Base-by-base conservation (phyloP, 1,140 invertebrate genomes). In the Pemphigus obesinymphae region DNA sequence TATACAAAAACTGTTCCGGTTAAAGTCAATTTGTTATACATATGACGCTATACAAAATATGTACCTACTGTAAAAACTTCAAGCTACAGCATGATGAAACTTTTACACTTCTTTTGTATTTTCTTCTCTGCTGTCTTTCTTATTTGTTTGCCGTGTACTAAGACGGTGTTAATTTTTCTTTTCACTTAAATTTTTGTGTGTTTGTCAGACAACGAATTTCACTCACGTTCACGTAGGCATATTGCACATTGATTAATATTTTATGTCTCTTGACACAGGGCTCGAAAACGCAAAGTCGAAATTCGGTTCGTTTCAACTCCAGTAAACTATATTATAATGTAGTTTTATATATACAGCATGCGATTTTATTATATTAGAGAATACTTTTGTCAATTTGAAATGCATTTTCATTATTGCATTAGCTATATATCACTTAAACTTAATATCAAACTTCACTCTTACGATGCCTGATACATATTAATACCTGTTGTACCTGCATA, bases 251-350 rank as follows among this genome's bases (percentile, higher is more conserved):
- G 8, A 80, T 80, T 63, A 80, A 63, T 80, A 81, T 43, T 58
- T 26, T 84, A 68, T 84, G 63, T 84, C 20, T 61, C 34, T 61
- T 37, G 40, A 82, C 37, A 29, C 84, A 86, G 85, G 85, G 85
- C 76, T 84, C 85, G 68, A 86, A 85, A 85, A 85, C 82, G 83
- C 85, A 86, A 84, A 83, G 82, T 70, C 84, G 84, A 83, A 83
- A 84, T 81, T 84, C 83, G 85, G 85, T 85, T 84, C 83, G 85
- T 85, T 82, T 58, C 48, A 80, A 61, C 29, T 50, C 26, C 3
- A 48, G 26, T 72, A 72, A n/a, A n/a, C n/a, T n/a, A n/a, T n/a
- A n/a, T n/a, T n/a, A n/a, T n/a, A n/a, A n/a, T n/a, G n/a, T n/a
- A n/a, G n/a, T n/a, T n/a, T n/a, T n/a, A n/a, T n/a, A n/a, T n/a